Percentiles rank a stretch among this genome's conserved stretches.
Evolutionary conservation across 2,113 vertebrate genomes (phyloP).

Genomic region (Syngnathoides biaculeatus): DNA sequence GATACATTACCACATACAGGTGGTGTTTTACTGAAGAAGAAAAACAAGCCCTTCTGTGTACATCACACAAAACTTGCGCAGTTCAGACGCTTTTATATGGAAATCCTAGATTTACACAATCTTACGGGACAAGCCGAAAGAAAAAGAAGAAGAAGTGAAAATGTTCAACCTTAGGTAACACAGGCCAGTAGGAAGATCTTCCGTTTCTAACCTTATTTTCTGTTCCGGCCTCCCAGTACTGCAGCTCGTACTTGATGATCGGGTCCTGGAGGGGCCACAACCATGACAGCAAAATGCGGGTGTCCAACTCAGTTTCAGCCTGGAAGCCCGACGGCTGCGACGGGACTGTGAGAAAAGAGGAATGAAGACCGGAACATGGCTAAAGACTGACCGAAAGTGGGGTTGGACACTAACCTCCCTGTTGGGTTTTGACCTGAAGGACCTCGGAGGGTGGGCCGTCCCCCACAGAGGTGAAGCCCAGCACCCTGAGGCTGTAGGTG

Average conservation of each 20-base stretch:
- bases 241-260: slow-evolving; percentile 87
- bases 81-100: too few species aligned
- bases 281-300: slow-evolving; percentile 85
- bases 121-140: too few species aligned
- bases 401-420: slow-evolving; percentile 80
- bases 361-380: background rate
- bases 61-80: too few species aligned
- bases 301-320: slow-evolving; percentile 89
- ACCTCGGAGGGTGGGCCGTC: slow-evolving; percentile 88
- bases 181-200: background rate
- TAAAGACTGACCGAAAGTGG: background rate
- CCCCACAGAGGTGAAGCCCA: slow-evolving; percentile 91
- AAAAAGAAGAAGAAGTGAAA: too few species aligned
- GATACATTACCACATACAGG: too few species aligned
- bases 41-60: too few species aligned
- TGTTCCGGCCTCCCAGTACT: slow-evolving; percentile 83
- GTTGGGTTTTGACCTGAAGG: slow-evolving; percentile 93
- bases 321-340: slow-evolving; percentile 91
- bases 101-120: background rate
- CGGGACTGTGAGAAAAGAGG: slow-evolving; percentile 73
- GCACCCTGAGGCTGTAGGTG: slow-evolving; percentile 91
- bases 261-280: slow-evolving; percentile 87
- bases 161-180: background rate
- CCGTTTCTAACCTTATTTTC: slow-evolving; percentile 78
- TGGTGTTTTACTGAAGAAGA: too few species aligned